These are phyloP conservation scores for Lutra lutra DNA, from an alignment of 2,797 vertebrate genomes.

Conservation along the genomic window DNA sequence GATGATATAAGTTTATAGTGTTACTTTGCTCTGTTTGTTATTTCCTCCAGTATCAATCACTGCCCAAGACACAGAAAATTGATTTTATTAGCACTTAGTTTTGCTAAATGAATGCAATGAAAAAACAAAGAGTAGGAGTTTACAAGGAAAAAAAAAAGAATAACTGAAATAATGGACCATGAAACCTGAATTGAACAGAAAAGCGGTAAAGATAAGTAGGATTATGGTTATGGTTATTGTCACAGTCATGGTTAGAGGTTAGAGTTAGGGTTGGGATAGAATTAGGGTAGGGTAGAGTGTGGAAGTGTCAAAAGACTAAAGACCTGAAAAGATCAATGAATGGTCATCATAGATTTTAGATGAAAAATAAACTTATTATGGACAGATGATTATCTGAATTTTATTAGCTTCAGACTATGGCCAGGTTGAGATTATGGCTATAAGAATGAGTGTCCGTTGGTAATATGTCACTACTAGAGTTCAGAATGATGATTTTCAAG, in stretches of 20 bases:
- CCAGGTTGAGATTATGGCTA: background rate
- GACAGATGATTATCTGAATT: background rate
- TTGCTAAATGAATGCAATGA: constrained; percentile 7
- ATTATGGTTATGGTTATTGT: background rate
- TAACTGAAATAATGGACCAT: background rate
- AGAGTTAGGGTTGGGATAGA: background rate
- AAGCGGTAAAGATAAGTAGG: background rate
- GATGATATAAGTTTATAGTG: background rate
- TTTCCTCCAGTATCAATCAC: background rate
- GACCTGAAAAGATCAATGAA: background rate
- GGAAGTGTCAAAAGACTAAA: background rate
- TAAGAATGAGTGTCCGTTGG: background rate
- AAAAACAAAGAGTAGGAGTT: background rate
- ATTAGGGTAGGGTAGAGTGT: background rate
- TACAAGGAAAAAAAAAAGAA: background rate
- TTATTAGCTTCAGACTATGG: background rate
- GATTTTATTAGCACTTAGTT: background rate
- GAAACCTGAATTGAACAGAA: background rate
- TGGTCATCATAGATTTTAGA: background rate
- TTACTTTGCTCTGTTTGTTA: background rate
- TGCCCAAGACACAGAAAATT: background rate
- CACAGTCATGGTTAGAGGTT: background rate
- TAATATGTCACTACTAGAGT: too few species aligned
- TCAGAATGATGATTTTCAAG: too few species aligned
- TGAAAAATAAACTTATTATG: background rate